Evolutionary conservation across 2,113 vertebrate species (phyloP).

Genomic region (Etheostoma spectabile): DNA sequence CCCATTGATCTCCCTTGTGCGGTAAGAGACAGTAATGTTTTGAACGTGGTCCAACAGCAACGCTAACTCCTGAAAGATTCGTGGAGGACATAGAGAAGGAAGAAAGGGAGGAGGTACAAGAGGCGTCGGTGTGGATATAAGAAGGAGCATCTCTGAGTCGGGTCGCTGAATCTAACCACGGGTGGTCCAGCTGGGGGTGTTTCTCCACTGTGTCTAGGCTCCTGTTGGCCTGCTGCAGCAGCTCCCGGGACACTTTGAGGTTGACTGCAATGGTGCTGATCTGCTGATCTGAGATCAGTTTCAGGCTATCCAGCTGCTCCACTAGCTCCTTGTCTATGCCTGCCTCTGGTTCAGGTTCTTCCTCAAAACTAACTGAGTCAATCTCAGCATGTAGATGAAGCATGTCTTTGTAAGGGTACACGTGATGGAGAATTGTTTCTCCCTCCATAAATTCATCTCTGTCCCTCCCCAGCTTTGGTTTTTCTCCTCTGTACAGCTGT

Average conservation of each 20-base stretch:
- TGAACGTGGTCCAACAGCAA: conserved; percentile 61
- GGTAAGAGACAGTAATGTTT: conserved; percentile 28
- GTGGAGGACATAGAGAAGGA: not conserved
- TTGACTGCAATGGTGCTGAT: conserved; percentile 63
- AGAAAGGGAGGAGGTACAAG: not conserved
- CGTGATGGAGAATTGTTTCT: not conserved
- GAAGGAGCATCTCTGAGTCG: not conserved
- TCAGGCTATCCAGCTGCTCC: not conserved
- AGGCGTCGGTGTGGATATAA: not conserved
- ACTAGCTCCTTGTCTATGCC: not conserved
- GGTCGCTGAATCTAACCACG: not conserved
- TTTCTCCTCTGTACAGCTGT: not conserved
- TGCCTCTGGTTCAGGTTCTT: not conserved
- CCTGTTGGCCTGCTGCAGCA: conserved; percentile 61
- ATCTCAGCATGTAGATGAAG: not conserved
- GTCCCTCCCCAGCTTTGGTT: not conserved
- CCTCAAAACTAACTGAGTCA: not conserved
- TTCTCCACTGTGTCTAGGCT: conserved; percentile 49
- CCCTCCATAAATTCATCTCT: not conserved
- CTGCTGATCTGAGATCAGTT: conserved; percentile 18
- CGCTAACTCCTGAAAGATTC: not conserved
- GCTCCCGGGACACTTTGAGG: conserved; percentile 69
- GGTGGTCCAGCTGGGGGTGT: not conserved
- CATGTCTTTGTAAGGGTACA: not conserved
- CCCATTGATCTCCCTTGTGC: not conserved